Base-by-base conservation (phyloP, 2,797 vertebrate species). In the Dipus sagitta region DNA sequence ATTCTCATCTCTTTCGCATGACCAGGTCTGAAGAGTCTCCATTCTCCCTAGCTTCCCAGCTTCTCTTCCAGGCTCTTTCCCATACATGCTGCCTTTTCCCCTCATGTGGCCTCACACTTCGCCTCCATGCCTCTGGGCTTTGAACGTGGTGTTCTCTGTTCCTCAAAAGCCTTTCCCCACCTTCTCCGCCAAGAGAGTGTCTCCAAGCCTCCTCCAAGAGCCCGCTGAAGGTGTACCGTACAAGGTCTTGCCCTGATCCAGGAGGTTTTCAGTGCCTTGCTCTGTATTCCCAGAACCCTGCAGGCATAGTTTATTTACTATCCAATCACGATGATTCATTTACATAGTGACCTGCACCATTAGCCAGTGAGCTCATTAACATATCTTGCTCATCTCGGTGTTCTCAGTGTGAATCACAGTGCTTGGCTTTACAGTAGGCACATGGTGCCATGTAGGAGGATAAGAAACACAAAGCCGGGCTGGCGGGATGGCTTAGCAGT, bases 151-250 rank as follows among this genome's bases (percentile, higher is more conserved):
- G 3, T 23, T 62, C 32, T 81, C 83, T 86, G 62, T 24, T 84
- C 58, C 72, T 87, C 91, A 6, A 71, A 90, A 32, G 60, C 32
- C 76, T 71, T 64, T 65, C 32, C 92, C 74, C 15, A 5, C n/a
- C 52, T 26, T 75, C 38, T 82, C 38, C 64, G 34, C 34, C 42
- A 30, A 17, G 26, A 94, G n/a, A 68, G n/a, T 68, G 18, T 74
- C 85, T 76, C 34, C 71, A 58, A 71, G 3, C 17, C 34, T n/a
- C 42, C 83, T 88, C 92, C 38, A 92, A 85, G 79, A 87, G 26
- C 65, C 62, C 26, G 52, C 60, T 62, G 24, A 15, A 52, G 67
- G 75, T 67, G 82, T 32, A 26, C 34, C 20, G 26, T 10, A 52
- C 28, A 21, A 88, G 71, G 34, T 26, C 28, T 34, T 54, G 28